phyloP scores from a whole-genome alignment of 2,888 invertebrate genomes.

The Yponomeuta sedellus region DNA sequence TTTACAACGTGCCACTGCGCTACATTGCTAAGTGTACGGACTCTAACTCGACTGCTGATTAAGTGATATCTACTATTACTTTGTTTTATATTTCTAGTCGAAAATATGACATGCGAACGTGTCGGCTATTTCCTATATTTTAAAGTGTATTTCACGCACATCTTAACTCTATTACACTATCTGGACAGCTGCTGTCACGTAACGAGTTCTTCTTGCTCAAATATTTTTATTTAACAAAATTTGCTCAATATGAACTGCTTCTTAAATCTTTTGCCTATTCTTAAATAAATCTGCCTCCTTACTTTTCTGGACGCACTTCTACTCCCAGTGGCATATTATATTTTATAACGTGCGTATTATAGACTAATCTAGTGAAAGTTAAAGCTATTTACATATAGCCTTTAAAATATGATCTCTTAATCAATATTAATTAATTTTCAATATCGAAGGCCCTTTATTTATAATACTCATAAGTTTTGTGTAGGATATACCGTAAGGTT shows the following conservation, averaged over 20 bases:
- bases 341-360: constrained; percentile 61
- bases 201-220: constrained; percentile 68
- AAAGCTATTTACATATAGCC: constrained; percentile 52
- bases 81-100: constrained; percentile 73
- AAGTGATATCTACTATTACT: constrained; percentile 68
- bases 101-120: constrained; percentile 54
- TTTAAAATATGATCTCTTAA: constrained; percentile 76
- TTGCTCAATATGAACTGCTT: constrained; percentile 62
- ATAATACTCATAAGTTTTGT: constrained; percentile 75
- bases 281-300: not conserved
- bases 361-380: constrained; percentile 67
- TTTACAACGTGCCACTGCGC: constrained; percentile 72
- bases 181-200: constrained; percentile 64
- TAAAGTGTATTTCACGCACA: constrained; percentile 27
- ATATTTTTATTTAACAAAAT: constrained; percentile 65
- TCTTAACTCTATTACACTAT: constrained; percentile 28
- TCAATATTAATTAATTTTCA: constrained; percentile 74
- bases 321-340: constrained; percentile 58
- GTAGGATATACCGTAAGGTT: constrained; percentile 49
- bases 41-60: constrained; percentile 66
- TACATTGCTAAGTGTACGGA: constrained; percentile 47
- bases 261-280: constrained; percentile 20
- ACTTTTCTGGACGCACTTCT: not conserved
- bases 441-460: constrained; percentile 63
- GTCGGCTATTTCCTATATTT: constrained; percentile 53